Evolutionary conservation across 2,797 vertebrate species (phyloP).

Genomic region (Sphenodon punctatus): DNA sequence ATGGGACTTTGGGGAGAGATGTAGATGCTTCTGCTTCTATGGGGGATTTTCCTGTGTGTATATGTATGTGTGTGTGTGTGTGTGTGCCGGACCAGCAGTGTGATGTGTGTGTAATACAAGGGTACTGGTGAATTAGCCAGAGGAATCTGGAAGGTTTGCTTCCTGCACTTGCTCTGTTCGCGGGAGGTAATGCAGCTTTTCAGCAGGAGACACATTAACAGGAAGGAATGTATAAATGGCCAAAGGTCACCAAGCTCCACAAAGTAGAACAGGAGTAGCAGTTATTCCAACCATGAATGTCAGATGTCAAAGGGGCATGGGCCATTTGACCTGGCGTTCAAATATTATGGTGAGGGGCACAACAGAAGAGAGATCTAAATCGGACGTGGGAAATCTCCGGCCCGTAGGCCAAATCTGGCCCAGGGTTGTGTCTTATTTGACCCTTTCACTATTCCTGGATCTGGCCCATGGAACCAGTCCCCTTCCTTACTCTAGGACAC

Average conservation of each 20-base stretch:
- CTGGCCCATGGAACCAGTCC: too few relatives aligned
- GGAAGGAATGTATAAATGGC: constrained; percentile 78
- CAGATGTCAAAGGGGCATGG: not conserved
- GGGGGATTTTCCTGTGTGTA: not conserved
- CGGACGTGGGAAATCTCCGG: too few relatives aligned
- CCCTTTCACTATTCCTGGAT: too few relatives aligned
- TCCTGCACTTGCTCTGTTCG: constrained; percentile 45
- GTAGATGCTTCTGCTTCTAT: not conserved
- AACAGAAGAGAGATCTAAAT: too few relatives aligned
- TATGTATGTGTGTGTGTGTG: not conserved
- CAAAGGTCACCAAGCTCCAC: constrained; percentile 22
- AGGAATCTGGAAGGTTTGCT: not conserved
- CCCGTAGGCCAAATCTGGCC: too few relatives aligned
- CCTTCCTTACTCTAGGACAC: too few relatives aligned
- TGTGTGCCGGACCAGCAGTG: too few relatives aligned
- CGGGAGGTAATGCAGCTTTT: constrained; percentile 54
- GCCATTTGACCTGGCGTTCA: not conserved
- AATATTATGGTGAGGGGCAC: too few relatives aligned
- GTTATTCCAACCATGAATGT: not conserved
- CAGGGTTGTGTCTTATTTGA: too few relatives aligned
- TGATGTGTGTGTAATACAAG: not conserved
- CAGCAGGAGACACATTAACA: constrained; percentile 80
- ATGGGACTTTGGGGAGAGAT: not conserved
- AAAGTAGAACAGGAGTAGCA: not conserved
- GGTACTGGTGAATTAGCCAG: not conserved